Evolutionary conservation across 2,113 vertebrate genomes (phyloP), one percentile per base, ranked within the genome.

Genomic region (Amphiprion ocellaris): DNA sequence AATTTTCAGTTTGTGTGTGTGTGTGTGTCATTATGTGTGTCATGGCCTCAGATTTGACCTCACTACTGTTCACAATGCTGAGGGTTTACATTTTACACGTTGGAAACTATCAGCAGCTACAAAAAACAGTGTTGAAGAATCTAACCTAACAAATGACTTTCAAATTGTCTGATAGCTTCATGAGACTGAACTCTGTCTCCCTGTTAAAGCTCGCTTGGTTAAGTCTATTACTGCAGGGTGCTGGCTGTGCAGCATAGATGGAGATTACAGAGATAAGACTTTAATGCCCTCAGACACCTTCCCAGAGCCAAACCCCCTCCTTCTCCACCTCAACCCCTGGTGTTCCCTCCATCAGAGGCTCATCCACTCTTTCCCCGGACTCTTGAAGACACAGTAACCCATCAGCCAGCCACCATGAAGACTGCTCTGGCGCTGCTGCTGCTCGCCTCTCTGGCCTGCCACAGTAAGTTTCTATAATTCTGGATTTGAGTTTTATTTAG

Each of bases 401-500:
- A 10, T 66, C 30, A 54, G 26, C 62, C 87, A 14, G 67, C 23
- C 37, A 10, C 83, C 79, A 95, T 96, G 95, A 95, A 81, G 94
- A 91, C 90, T 59, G 46, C 90, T 6, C 89, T 96, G 50, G 78
- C 79, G 68, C 76, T 95, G 78, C 90, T 95, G 77, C 63, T 96
- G 30, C 2, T 96, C 67, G 44, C 94, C 0, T 88, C 89, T 64
- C 81, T 95, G 87, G 90, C 92, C 2, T 81, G 76, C 70, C 86
- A 92, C 85, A 81, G 96, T 97, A 89, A 95, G 96, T 96, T 68
- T 62, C 16, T 9, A n/a, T n/a, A 39, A 21, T 41, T 14, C 17
- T 56, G 21, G 14, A 21, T 52, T 58, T 67, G 8, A 26, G 58
- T 19, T 63, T 59, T 63, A 17, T 59, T 74, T 9, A 5, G 44